Conservation (phyloP, 2,888 invertebrate genomes). For the Papilio elwesi region DNA sequence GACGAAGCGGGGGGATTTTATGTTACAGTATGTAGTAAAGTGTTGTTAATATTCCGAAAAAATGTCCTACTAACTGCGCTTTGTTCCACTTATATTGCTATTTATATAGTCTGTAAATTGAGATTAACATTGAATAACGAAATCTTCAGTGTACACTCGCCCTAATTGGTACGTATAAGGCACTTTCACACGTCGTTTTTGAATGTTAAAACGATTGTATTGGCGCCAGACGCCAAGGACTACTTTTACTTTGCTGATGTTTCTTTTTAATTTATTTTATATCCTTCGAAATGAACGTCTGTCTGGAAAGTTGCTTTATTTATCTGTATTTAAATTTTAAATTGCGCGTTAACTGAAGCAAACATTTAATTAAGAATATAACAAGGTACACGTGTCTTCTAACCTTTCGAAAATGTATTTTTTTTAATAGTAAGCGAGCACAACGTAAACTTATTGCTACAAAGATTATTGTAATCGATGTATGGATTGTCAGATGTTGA, state of each 20-base stretch:
- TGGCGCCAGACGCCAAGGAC: constrained; percentile 38
- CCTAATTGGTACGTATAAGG: constrained; percentile 8
- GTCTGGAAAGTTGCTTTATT: constrained; percentile 28
- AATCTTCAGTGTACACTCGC: constrained; percentile 1
- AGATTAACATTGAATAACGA: not conserved
- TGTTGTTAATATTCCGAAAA: no score
- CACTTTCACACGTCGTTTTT: constrained; percentile 37
- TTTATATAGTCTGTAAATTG: not conserved
- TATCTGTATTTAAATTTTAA: constrained; percentile 6
- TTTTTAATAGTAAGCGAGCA: no score
- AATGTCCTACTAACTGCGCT: no score
- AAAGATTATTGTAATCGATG: not conserved
- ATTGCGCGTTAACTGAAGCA: not conserved
- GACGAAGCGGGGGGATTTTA: no score
- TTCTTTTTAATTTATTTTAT: constrained; percentile 26
- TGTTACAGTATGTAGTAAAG: no score
- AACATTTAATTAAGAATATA: not conserved
- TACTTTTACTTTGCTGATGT: constrained; percentile 36
- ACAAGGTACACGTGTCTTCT: no score
- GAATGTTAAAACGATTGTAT: constrained; percentile 29
- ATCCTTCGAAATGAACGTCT: constrained; percentile 19
- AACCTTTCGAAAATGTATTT: no score
- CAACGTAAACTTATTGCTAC: not conserved
- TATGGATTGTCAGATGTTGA: not conserved
- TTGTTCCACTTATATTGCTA: no score